Conservation (phyloP, 1,140 invertebrate genomes). For the Drosophila kohkoa region DNA sequence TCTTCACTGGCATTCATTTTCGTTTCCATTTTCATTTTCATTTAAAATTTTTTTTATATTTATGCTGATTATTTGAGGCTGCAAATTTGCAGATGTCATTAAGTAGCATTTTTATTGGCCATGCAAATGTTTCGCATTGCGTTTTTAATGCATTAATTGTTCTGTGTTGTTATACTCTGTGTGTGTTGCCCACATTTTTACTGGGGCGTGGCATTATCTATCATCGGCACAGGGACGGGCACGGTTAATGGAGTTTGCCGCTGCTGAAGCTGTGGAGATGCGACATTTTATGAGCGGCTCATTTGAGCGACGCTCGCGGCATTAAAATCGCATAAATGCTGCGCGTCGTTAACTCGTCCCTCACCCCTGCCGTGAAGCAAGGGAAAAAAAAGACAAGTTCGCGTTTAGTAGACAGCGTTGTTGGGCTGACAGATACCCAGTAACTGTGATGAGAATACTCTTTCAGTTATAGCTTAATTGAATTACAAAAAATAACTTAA, state of each 20-base stretch:
- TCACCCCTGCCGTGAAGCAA: not conserved
- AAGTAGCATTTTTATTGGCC: conserved; percentile 71
- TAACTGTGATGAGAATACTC: not conserved
- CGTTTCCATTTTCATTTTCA: conserved; percentile 4
- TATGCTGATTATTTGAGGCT: conserved; percentile 73
- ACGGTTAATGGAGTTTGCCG: not conserved
- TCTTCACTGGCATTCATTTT: not conserved
- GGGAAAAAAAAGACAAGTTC: conserved; percentile 5
- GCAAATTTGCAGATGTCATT: conserved; percentile 75
- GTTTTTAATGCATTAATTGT: conserved; percentile 80
- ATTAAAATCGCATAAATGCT: conserved; percentile 77
- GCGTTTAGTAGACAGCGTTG: not conserved
- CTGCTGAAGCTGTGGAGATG: conserved; percentile 11
- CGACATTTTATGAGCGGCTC: conserved; percentile 68
- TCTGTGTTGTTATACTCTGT: not conserved
- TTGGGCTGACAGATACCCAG: conserved; percentile 4
- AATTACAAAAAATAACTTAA: too few relatives aligned
- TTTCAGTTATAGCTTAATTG: too few relatives aligned
- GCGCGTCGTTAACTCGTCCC: conserved; percentile 65
- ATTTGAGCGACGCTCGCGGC: conserved; percentile 60
- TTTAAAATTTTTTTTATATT: conserved; percentile 56
- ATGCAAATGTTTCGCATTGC: conserved; percentile 59
- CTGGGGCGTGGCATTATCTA: conserved; percentile 57
- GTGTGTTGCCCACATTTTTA: not conserved
- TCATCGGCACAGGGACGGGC: conserved; percentile 44